phyloP scores from a whole-genome alignment of 2,888 invertebrate species.

The Auanema freiburgensis region DNA sequence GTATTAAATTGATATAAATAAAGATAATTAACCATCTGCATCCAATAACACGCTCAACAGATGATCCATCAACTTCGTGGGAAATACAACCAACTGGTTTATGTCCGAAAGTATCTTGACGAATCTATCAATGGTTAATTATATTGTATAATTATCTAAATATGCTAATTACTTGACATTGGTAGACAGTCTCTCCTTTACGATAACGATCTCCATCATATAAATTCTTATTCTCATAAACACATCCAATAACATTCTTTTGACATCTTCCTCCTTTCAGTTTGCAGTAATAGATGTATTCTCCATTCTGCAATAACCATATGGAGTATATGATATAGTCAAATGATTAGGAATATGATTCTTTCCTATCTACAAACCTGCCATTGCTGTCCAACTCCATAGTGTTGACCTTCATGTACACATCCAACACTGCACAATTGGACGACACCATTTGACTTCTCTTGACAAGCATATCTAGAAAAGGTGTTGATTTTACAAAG shows the following conservation, averaged over 20 bases:
- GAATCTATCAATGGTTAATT: constrained; percentile 31
- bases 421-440: constrained; percentile 60
- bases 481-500: no score
- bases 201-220: constrained; percentile 58
- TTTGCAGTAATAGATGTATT: constrained; percentile 61
- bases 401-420: constrained; percentile 46
- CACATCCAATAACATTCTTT: constrained; percentile 57
- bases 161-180: constrained; percentile 47
- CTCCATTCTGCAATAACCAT: constrained; percentile 50
- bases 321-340: neutral
- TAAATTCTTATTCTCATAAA: constrained; percentile 40
- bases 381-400: constrained; percentile 55
- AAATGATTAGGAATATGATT: neutral
- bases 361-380: constrained; percentile 29
- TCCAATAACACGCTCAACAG: constrained; percentile 55
- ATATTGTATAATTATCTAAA: neutral
- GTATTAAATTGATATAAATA: neutral
- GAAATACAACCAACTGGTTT: constrained; percentile 56
- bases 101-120: constrained; percentile 45
- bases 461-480: constrained; percentile 55
- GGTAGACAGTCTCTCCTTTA: constrained; percentile 49
- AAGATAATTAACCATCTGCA: constrained; percentile 49
- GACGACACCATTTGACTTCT: constrained; percentile 49
- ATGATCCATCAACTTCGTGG: constrained; percentile 35
- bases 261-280: constrained; percentile 47